phyloP scores from a whole-genome alignment of 2,888 invertebrate genomes.

The Uloborus plumipes region DNA sequence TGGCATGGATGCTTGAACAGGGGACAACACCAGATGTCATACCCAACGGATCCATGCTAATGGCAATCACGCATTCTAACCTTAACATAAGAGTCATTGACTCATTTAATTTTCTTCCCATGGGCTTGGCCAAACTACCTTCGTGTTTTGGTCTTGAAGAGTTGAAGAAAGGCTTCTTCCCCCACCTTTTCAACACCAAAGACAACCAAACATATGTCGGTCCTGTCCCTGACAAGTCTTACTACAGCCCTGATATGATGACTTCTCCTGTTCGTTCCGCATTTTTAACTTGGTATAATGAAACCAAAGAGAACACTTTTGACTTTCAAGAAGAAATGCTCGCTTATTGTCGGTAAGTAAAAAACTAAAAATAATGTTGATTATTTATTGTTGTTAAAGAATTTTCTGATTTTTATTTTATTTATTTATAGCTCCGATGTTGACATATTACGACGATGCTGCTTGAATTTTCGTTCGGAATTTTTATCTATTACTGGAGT shows the following conservation, averaged over 20 bases:
- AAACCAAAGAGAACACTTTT: no score
- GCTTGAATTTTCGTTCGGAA: no score
- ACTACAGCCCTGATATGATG: constrained; percentile 20
- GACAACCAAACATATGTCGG: not conserved
- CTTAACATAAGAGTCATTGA: constrained; percentile 6
- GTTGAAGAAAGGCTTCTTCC: constrained; percentile 28
- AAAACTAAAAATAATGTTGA: no score
- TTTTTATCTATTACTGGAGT: no score
- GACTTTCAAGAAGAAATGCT: no score
- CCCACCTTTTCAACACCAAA: constrained; percentile 23
- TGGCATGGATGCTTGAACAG: constrained; percentile 7
- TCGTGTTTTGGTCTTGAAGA: constrained; percentile 1
- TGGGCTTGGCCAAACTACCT: constrained; percentile 20
- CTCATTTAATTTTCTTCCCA: constrained; percentile 21
- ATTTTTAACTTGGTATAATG: no score
- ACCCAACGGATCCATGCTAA: not conserved
- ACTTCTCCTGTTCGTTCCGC: no score
- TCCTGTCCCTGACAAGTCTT: not conserved
- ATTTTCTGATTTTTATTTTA: no score
- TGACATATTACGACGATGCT: no score
- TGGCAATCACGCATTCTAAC: not conserved
- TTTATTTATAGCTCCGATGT: no score
- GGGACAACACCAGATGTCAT: not conserved
- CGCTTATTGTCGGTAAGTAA: no score
- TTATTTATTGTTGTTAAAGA: no score